A percentile compares a stretch with the other conserved stretches of the same genome.
Evolutionary conservation across 2,797 vertebrate species (phyloP).

Genomic region (Semaprochilodus insignis): DNA sequence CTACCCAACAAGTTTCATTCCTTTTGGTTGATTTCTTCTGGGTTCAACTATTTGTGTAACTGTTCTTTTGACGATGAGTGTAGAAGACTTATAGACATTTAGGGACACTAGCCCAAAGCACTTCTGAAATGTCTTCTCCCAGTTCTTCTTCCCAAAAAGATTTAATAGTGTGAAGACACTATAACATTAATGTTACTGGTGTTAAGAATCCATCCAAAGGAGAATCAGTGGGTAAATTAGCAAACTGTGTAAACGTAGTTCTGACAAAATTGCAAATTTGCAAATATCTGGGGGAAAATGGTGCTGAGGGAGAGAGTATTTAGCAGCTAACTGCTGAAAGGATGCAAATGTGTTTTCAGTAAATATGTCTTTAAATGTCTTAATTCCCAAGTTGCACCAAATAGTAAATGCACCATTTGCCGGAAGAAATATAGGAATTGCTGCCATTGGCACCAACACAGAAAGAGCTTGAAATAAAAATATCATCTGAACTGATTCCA

Average conservation of each 20-base stretch:
- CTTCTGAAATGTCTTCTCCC: neutral
- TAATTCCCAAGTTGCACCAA: neutral
- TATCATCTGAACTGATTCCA: neutral
- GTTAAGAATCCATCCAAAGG: neutral
- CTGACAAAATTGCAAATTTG: too few relatives aligned
- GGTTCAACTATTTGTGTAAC: too few relatives aligned
- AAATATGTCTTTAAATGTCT: neutral
- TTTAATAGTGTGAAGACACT: neutral
- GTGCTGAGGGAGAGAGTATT: neutral
- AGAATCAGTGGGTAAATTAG: neutral
- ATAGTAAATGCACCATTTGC: neutral
- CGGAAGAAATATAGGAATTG: neutral
- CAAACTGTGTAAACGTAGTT: neutral
- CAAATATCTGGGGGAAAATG: too few relatives aligned
- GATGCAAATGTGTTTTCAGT: neutral
- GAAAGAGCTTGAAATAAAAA: neutral
- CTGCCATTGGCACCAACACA: neutral
- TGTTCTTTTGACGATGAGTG: too few relatives aligned
- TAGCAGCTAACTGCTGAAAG: neutral
- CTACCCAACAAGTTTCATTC: too few relatives aligned
- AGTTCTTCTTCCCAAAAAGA: neutral
- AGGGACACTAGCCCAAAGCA: neutral
- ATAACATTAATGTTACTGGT: neutral
- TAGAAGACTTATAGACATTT: neutral
- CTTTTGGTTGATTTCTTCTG: too few relatives aligned